Conservation (phyloP, 1,140 invertebrate species). For the Neelides sp. region DNA sequence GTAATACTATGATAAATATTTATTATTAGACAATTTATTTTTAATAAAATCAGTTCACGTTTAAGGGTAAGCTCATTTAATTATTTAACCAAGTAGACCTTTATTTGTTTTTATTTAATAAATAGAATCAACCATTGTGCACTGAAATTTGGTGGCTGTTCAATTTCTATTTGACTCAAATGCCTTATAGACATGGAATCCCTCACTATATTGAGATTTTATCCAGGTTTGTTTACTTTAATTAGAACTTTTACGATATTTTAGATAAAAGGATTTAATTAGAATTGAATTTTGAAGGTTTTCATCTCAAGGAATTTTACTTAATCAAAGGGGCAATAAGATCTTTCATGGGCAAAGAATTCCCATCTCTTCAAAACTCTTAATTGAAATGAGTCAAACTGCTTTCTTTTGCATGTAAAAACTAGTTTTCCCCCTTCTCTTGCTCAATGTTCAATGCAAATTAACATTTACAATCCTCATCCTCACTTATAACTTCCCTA, state of each 20-base stretch:
- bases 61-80: constrained; percentile 2
- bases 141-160: constrained; percentile 11
- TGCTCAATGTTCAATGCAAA: too few relatives aligned
- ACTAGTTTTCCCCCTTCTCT: too few relatives aligned
- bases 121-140: constrained; percentile 3
- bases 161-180: constrained; percentile 1
- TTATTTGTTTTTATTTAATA: neutral
- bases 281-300: constrained; percentile 55
- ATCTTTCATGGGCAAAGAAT: constrained; percentile 55
- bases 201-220: constrained; percentile 4
- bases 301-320: constrained; percentile 66
- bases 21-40: too few relatives aligned
- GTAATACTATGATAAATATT: too few relatives aligned
- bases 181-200: constrained; percentile 1
- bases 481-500: too few relatives aligned
- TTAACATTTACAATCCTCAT: too few relatives aligned
- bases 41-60: too few relatives aligned
- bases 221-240: constrained; percentile 4
- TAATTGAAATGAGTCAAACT: constrained; percentile 70
- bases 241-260: too few relatives aligned
- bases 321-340: constrained; percentile 48
- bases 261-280: too few relatives aligned
- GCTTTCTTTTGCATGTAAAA: constrained; percentile 75
- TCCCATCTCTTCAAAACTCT: constrained; percentile 64
- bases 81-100: neutral